Evolutionary conservation across 2,888 invertebrate species (phyloP), one percentile per base, ranked within the genome.

Genomic region (Gymnoscelis rufifasciata): DNA sequence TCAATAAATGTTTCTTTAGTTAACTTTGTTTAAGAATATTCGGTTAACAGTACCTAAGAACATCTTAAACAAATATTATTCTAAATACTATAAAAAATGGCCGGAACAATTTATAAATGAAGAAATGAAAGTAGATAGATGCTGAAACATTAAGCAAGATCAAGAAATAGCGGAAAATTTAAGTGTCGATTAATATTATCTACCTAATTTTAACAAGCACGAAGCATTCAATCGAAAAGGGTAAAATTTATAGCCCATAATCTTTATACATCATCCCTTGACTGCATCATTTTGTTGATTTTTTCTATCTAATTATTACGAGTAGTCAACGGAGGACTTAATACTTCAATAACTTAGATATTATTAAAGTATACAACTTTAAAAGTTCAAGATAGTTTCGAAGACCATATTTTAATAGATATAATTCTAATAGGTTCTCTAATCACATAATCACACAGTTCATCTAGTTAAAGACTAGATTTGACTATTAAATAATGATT

Each of bases 81-180:
- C 77, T 82, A 78, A 65, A 66, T 68, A 62, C 83, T 87, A 86
- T 76, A 68, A 68, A 86, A 86, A 84, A 87, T 86, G 86, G 87
- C 83, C 87, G 87, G 87, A 86, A 79, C 72, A 60, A 76, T 80
- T 80, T 68, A 67, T 71, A 82, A 78, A 74, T 68, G 60, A 77
- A 72, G 71, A 64, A 61, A 66, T 67, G 57, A 47, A 57, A 54
- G 50, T 47, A 39, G 46, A 50, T 51, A 19, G 30, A 29, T 29
- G 36, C 10, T 44, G 13, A 35, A 38, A 45, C 37, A 28, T 46
- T 35, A 43, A 19, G 19, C 19, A 19, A 27, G 29, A n/a, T 45
- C 5, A 31, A 24, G 41, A 41, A 50, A 39, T 30, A 28, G 26
- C 37, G 19, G 12, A 23, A 28, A 40, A 44, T 36, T 19, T 40